Base-by-base conservation (phyloP, 30 jellyfish, hydroid and myxozoan genomes). In the Euphysa ruthae region DNA sequence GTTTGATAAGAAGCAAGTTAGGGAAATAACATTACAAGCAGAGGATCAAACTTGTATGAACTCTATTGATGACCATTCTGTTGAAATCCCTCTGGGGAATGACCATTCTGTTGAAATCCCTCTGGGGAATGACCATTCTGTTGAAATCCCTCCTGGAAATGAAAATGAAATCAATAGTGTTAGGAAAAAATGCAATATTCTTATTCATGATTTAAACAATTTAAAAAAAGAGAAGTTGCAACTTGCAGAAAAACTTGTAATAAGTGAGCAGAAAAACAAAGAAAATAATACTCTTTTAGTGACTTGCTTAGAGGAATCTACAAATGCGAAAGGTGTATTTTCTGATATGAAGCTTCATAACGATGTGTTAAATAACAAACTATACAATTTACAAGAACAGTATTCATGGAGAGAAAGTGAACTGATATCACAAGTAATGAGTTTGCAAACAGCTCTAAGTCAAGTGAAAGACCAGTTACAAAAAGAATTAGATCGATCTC, bases 361-460 rank as follows among this genome's bases (percentile, higher is more conserved):
- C 18, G 78, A 65, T 43, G 8, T 18, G 5, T 43, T 35, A 1
- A 55, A 35, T 44, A 65, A 32, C 35, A 73, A 65, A 4, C 43
- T 35, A 6, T 65, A 35, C 43, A 43, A 35, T 10, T 23, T 33
- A 1, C 78, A 65, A 32, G 44, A 65, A 22, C 33, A 44, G 7
- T n/a, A 24, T 14, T 4, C 71, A 32, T 65, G 78, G 78, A 32
- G 74, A 6, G 74, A 65, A 21, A 65, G 43, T 22, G 78, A 65
- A 6, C 50, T 65, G 18, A 15, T 55, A 12, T 34, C 26, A 21
- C 71, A 65, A 32, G 14, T 65, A 22, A 27, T 65, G 4, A 7
- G 18, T 44, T 16, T 22, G 15, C 78, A 65, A 14, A 35, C 42
- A n/a, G 78, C 38, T 0, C n/a, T 65, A 12, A 16, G 4, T 1